Evolutionary conservation across 2,888 invertebrate genomes (phyloP).

Genomic region (Philereme transversata): DNA sequence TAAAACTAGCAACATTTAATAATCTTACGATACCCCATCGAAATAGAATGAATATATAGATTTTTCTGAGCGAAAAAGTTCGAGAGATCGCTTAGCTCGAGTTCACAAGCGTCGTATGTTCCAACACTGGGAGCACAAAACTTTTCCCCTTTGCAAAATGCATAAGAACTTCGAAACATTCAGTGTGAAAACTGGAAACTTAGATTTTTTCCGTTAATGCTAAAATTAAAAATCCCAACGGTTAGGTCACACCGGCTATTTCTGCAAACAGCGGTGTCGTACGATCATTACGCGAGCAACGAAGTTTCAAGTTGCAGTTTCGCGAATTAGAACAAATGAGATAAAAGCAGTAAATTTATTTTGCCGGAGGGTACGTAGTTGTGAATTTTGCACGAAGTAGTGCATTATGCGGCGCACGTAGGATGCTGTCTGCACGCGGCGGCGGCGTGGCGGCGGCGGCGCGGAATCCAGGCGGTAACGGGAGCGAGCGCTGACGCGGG

Average conservation of each 20-base stretch:
- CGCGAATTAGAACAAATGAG: conserved; percentile 79
- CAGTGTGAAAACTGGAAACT: conserved; percentile 52
- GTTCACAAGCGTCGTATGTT: conserved; percentile 61
- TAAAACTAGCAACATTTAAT: not conserved
- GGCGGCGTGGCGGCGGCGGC: conserved; percentile 23
- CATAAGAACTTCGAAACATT: conserved; percentile 68
- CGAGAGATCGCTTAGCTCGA: conserved; percentile 49
- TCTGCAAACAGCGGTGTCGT: conserved; percentile 50
- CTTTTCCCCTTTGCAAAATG: conserved; percentile 76
- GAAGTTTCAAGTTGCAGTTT: conserved; percentile 64
- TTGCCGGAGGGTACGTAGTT: conserved; percentile 72
- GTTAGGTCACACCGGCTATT: conserved; percentile 44
- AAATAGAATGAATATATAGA: conserved; percentile 55
- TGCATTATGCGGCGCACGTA: conserved; percentile 82
- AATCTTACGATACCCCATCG: not conserved
- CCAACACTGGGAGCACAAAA: conserved; percentile 59
- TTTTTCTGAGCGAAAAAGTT: conserved; percentile 65
- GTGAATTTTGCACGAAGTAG: conserved; percentile 78
- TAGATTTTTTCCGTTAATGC: conserved; percentile 47
- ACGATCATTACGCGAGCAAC: conserved; percentile 54
- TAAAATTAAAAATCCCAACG: conserved; percentile 47
- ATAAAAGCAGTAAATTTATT: conserved; percentile 79
- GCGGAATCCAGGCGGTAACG: conserved; percentile 47
- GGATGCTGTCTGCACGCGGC: conserved; percentile 70
- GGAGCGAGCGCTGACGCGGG: conserved; percentile 45